phyloP scores from a whole-genome alignment of 1,140 invertebrate species.

The Bombus huntii region DNA sequence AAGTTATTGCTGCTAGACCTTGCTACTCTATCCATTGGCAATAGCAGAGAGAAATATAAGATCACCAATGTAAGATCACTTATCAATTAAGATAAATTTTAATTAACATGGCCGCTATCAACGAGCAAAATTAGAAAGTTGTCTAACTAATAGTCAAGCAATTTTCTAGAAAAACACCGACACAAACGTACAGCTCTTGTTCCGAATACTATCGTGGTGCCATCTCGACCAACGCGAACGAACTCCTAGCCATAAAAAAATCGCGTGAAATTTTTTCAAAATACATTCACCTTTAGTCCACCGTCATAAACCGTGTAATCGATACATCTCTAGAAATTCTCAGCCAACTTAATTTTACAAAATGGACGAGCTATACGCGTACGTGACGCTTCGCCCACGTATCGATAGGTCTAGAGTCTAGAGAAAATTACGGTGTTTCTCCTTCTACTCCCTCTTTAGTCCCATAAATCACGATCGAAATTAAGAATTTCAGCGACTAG shows the following conservation, averaged over 20 bases:
- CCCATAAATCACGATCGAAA: conserved; percentile 37
- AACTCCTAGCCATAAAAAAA: conserved; percentile 21
- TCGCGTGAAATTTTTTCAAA: conserved; percentile 2
- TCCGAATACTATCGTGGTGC: conserved; percentile 23
- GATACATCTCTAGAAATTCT: background rate
- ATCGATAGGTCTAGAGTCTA: background rate
- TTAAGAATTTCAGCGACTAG: conserved; percentile 38
- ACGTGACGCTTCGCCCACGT: background rate
- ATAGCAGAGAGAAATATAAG: background rate
- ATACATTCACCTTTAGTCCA: background rate
- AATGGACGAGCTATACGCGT: background rate
- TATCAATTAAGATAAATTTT: background rate
- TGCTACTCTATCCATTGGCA: background rate
- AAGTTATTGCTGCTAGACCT: background rate
- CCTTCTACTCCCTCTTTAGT: background rate
- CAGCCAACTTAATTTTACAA: background rate
- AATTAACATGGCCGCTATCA: background rate
- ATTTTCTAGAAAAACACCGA: background rate
- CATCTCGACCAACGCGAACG: conserved; percentile 7
- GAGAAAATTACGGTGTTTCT: background rate
- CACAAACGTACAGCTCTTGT: background rate
- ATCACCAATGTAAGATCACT: background rate
- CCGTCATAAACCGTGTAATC: background rate
- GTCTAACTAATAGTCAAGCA: background rate
- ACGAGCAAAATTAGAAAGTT: background rate